Evolutionary conservation across 2,888 invertebrate genomes (phyloP).

Genomic region (Synergus umbraculus): DNA sequence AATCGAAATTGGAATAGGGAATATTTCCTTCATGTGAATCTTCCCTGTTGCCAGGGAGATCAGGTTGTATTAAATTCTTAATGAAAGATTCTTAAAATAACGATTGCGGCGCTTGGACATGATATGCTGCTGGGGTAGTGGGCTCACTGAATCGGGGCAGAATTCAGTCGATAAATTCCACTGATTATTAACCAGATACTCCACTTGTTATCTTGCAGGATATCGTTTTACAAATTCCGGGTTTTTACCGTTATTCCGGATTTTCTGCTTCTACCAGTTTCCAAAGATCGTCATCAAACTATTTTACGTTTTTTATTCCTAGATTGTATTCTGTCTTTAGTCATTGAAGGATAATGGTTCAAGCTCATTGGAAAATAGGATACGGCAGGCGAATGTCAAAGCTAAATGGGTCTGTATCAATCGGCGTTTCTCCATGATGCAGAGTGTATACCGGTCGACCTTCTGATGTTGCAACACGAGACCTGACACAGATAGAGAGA

Average conservation of each 20-base stretch:
- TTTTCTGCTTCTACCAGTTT: neutral
- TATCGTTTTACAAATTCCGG: neutral
- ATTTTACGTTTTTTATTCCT: no score
- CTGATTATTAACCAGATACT: conserved; percentile 69
- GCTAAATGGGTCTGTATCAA: conserved; percentile 60
- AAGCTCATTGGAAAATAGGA: conserved; percentile 15
- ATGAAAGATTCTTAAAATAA: conserved; percentile 72
- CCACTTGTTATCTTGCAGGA: conserved; percentile 48
- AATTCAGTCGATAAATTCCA: conserved; percentile 71
- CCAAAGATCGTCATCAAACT: no score
- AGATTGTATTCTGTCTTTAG: neutral
- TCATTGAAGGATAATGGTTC: neutral
- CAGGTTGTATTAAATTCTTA: conserved; percentile 67
- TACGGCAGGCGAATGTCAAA: conserved; percentile 39
- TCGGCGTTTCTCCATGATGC: conserved; percentile 64
- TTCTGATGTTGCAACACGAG: conserved; percentile 76
- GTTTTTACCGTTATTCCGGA: neutral
- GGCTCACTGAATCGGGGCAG: conserved; percentile 51
- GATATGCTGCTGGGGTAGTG: conserved; percentile 46
- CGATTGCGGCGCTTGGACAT: conserved; percentile 51
- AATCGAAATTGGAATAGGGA: neutral
- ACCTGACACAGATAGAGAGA: conserved; percentile 75
- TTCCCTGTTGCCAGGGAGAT: conserved; percentile 49
- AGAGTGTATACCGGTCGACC: conserved; percentile 75
- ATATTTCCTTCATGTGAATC: neutral